Evolutionary conservation across 1,140 invertebrate species (phyloP).

Genomic region (Caenorhabditis briggsae): DNA sequence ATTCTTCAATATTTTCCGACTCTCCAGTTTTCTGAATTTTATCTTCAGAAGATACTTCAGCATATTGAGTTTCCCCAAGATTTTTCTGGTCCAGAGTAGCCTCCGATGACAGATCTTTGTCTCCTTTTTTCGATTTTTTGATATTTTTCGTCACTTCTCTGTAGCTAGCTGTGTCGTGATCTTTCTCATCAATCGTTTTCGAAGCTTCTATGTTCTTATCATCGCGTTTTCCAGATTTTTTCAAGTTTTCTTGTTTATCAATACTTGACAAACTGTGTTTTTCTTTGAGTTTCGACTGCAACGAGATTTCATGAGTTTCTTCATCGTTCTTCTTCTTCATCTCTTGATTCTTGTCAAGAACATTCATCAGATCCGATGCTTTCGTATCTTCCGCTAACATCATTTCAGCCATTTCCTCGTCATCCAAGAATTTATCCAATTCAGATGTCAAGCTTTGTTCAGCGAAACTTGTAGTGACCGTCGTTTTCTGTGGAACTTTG

Average conservation of each 20-base stretch:
- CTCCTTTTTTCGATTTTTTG: conserved; percentile 25
- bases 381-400: conserved; percentile 31
- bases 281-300: not conserved
- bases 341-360: conserved; percentile 15
- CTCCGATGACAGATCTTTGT: not conserved
- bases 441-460: conserved; percentile 13
- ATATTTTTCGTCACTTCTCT: conserved; percentile 27
- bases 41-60: not conserved
- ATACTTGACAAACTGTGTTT: not conserved
- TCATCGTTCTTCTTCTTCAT: not conserved
- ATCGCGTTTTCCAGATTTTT: not conserved
- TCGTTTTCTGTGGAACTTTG: not conserved
- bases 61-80: not conserved
- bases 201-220: not conserved
- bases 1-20: not conserved
- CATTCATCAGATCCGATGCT: conserved; percentile 7
- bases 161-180: not conserved
- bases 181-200: not conserved
- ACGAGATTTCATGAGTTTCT: not conserved
- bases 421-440: conserved; percentile 17
- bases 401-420: conserved; percentile 43
- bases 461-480: conserved; percentile 30
- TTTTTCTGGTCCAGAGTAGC: not conserved
- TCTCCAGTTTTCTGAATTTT: not conserved
- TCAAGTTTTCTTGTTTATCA: not conserved